phyloP scores from a whole-genome alignment of 1,140 invertebrate genomes.

The Elysia chlorotica region DNA sequence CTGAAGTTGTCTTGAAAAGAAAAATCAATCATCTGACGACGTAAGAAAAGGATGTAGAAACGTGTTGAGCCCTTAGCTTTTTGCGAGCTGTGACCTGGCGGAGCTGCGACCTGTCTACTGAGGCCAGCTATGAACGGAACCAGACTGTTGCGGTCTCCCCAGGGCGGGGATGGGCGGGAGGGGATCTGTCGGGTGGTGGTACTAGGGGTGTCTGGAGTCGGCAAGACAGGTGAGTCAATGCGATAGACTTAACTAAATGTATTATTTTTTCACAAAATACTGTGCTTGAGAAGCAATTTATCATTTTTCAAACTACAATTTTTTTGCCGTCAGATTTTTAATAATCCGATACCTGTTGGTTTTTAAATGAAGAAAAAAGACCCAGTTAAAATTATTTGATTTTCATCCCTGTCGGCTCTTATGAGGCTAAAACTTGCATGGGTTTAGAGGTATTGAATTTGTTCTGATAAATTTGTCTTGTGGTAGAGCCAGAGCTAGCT shows the following conservation, averaged over 20 bases:
- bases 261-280: no score
- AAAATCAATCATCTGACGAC: not conserved
- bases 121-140: constrained; percentile 18
- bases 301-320: not conserved
- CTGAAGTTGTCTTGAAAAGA: not conserved
- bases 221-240: constrained; percentile 38
- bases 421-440: no score
- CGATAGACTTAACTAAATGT: no score
- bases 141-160: constrained; percentile 10
- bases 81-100: not conserved
- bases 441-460: no score
- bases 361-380: not conserved
- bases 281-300: no score
- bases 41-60: not conserved
- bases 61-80: not conserved
- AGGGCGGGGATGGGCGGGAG: constrained; percentile 20
- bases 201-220: constrained; percentile 36
- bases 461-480: no score
- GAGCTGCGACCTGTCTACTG: not conserved
- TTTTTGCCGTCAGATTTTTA: not conserved
- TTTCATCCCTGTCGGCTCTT: not conserved
- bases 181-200: constrained; percentile 35
- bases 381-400: not conserved
- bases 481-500: no score
- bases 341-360: no score